Conservation (phyloP, 23 tunicate genomes). For the Trididemnum nubilum region DNA sequence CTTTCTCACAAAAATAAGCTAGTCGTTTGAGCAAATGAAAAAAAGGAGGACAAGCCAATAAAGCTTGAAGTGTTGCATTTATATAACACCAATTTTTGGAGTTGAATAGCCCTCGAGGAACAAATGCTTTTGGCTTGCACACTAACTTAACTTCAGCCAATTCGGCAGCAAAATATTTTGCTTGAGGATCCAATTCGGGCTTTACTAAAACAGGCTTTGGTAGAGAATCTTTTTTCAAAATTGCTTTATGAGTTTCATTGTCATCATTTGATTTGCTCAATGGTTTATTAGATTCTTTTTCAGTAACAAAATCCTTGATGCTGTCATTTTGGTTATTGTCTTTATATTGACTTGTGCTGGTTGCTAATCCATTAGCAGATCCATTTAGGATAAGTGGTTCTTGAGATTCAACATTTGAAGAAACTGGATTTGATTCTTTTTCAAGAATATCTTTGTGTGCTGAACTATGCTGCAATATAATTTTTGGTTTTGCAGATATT, state of each 20-base stretch:
- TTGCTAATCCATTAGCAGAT: too few relatives aligned
- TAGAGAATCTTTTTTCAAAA: neutral
- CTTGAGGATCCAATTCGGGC: constrained; percentile 33
- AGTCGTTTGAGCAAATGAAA: constrained; percentile 68
- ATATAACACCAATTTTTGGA: constrained; percentile 90
- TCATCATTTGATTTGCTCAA: neutral
- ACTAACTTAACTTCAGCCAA: constrained; percentile 41
- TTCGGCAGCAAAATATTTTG: constrained; percentile 29
- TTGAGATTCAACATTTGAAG: too few relatives aligned
- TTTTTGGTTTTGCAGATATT: too few relatives aligned
- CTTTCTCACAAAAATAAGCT: neutral
- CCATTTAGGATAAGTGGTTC: too few relatives aligned
- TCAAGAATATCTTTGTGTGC: too few relatives aligned
- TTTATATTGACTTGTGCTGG: too few relatives aligned
- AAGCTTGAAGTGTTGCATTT: constrained; percentile 85
- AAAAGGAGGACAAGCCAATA: constrained; percentile 78
- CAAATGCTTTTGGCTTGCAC: constrained; percentile 73
- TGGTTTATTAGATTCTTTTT: neutral
- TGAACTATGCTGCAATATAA: too few relatives aligned
- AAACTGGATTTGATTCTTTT: too few relatives aligned
- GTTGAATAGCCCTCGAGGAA: constrained; percentile 78
- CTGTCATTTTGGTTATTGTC: too few relatives aligned
- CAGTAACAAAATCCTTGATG: too few relatives aligned
- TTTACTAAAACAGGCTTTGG: constrained; percentile 18
- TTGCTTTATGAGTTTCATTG: neutral